phyloP scores from a whole-genome alignment of 1,140 invertebrate species.

The Drosophila murphyi region DNA sequence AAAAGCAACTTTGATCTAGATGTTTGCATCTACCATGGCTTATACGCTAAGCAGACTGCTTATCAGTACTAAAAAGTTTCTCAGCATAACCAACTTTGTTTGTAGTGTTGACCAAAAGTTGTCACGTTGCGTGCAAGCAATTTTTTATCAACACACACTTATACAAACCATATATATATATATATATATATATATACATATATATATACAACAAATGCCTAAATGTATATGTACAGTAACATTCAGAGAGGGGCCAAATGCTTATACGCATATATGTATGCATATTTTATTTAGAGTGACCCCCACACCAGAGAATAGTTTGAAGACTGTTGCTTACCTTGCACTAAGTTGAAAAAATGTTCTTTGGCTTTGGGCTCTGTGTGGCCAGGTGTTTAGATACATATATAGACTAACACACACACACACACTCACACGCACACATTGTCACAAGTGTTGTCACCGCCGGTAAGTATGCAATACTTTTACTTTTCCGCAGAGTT shows the following conservation, averaged over 20 bases:
- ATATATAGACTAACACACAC: neutral
- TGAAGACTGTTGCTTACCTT: conserved; percentile 53
- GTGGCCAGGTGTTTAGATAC: conserved; percentile 27
- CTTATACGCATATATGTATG: conserved; percentile 36
- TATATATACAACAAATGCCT: conserved; percentile 51
- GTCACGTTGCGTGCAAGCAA: conserved; percentile 58
- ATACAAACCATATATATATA: conserved; percentile 10
- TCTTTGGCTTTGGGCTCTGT: conserved; percentile 31
- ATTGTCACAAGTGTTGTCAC: conserved; percentile 19
- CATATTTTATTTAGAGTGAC: neutral
- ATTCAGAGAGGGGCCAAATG: neutral
- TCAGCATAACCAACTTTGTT: conserved; percentile 33
- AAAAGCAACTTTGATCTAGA: conserved; percentile 44
- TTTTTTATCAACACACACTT: conserved; percentile 73
- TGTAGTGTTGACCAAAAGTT: conserved; percentile 54
- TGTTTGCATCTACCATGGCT: conserved; percentile 20
- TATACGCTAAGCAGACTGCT: conserved; percentile 34
- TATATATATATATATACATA: conserved; percentile 20
- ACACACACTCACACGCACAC: neutral
- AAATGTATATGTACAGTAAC: conserved; percentile 20
- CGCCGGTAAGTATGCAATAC: conserved; percentile 73
- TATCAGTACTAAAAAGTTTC: conserved; percentile 49
- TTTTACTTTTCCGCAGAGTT: conserved; percentile 46
- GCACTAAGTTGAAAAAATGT: conserved; percentile 47
- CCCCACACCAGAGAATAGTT: conserved; percentile 14